Conservation (phyloP, 2,888 invertebrate species). For the Drosophila eohydei region DNA sequence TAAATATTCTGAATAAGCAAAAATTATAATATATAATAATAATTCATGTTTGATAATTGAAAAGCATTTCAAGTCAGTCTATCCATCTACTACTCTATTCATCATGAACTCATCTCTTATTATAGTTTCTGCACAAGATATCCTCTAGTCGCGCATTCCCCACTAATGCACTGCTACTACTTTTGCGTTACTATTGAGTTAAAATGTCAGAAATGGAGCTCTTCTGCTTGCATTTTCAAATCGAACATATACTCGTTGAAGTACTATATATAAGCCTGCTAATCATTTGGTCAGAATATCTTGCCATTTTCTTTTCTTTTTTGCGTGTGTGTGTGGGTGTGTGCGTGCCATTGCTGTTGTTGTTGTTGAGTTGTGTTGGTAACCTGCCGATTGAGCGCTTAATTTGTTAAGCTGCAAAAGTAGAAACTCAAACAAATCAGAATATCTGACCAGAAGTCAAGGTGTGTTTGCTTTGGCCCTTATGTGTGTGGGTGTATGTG, state of each 20-base stretch:
- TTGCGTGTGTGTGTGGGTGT: neutral
- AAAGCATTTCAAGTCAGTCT: neutral
- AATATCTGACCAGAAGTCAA: conserved; percentile 79
- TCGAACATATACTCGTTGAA: conserved; percentile 6
- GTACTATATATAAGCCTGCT: conserved; percentile 24
- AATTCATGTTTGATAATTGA: no score
- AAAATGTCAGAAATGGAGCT: conserved; percentile 5
- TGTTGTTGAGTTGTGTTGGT: conserved; percentile 33
- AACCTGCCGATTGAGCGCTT: conserved; percentile 80
- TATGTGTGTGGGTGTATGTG: conserved; percentile 16
- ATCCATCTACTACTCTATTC: neutral
- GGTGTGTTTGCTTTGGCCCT: conserved; percentile 69
- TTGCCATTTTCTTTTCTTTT: neutral
- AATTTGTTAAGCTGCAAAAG: conserved; percentile 82
- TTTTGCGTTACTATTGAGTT: neutral
- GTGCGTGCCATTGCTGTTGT: conserved; percentile 16
- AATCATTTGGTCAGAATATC: conserved; percentile 35
- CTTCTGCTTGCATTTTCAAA: conserved; percentile 10
- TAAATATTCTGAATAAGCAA: no score
- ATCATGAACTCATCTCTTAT: neutral
- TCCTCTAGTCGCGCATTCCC: neutral
- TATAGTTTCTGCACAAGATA: neutral
- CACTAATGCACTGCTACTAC: neutral
- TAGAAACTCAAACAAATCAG: conserved; percentile 82
- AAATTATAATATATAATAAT: no score